Evolutionary conservation across 2,888 invertebrate genomes (phyloP), one percentile per base, ranked within the genome.

Genomic region (Philereme transversata): DNA sequence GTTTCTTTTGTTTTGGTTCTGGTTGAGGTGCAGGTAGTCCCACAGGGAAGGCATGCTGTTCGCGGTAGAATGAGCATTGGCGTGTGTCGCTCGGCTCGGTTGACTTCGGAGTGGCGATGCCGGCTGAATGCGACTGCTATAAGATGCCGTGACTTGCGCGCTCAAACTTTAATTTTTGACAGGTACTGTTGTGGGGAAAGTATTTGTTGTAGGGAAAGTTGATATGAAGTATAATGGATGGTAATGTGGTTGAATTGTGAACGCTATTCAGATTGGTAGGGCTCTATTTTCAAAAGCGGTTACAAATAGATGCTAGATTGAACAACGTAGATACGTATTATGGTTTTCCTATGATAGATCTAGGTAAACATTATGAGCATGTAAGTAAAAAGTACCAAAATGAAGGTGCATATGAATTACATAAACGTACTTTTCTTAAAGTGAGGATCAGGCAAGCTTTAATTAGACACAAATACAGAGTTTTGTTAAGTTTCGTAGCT

Each of bases 11-110:
- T 93, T 93, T 58, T 91, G 84, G 70, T 93, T 92, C 72, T 87
- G 88, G 68, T 91, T 92, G 72, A 93, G 87, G 67, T 89, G 90
- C 60, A 94, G 87, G 75, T 94, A 93, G 79, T 94, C 94, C 94
- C 94, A 94, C 84, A 94, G 93, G 54, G 93, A 91, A 75, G 94
- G 93, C 94, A 94, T 94, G 80, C 82, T 86, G 22, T 3, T 22
- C 22, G 22, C 22, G 22, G 22, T 3, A 22, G 22, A 3, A 22
- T 22, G 22, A 22, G 22, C 22, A 22, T 3, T 7, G 40, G 7
- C 71, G 74, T 70, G 73, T 62, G 71, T 51, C 61, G 7, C 73
- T 60, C 75, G 70, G 73, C 75, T 73, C 75, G 62, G 43, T 73
- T 73, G 53, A 36, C 68, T 67, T 62, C 70, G 66, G 76, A 80